Base-by-base conservation (phyloP, 2,113 vertebrate genomes). In the Nettapus auritus region DNA sequence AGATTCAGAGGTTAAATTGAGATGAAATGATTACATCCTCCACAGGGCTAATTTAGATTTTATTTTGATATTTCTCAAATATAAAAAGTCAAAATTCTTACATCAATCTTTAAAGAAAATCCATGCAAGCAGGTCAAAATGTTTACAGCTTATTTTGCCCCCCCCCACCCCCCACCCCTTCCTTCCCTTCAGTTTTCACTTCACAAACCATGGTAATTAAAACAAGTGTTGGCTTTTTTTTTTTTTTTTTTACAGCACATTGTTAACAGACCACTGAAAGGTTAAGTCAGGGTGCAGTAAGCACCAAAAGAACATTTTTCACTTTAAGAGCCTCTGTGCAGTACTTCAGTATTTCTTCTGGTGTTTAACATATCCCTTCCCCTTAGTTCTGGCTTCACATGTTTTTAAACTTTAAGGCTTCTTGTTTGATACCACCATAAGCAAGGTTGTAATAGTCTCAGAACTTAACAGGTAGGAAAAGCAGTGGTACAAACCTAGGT, bases 61-160 rank as follows among this genome's bases (percentile, higher is more conserved):
- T 98, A 98, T 98, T 98, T 90, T 86, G 88, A 89, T 97, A 92
- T 97, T 95, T 92, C 89, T 96, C 97, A 97, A 97, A 98, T 98
- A 97, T 98, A 98, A 98, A 98, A 98, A 98, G 97, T 98, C 97
- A 97, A 98, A 98, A 98, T 98, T 98, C 97, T 98, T 98, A 98
- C 97, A 98, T 93, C 97, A 97, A 82, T 97, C 91, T 95, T 97
- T 86, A 96, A 97, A 96, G 96, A 96, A 95, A 98, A 95, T 96
- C 95, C 98, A 98, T 98, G 98, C 98, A 98, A 96, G 84, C 97
- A 95, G 80, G 84, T 97, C 95, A 95, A 97, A 97, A 92, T 97
- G 95, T 98, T 92, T 97, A 98, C 96, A 98, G 90, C 96, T 95
- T 95, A 66, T 81, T 78, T 89, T 26, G 25, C 42, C 5, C 18